phyloP scores from a whole-genome alignment of 2,113 vertebrate species.

The Prunella himalayana region DNA sequence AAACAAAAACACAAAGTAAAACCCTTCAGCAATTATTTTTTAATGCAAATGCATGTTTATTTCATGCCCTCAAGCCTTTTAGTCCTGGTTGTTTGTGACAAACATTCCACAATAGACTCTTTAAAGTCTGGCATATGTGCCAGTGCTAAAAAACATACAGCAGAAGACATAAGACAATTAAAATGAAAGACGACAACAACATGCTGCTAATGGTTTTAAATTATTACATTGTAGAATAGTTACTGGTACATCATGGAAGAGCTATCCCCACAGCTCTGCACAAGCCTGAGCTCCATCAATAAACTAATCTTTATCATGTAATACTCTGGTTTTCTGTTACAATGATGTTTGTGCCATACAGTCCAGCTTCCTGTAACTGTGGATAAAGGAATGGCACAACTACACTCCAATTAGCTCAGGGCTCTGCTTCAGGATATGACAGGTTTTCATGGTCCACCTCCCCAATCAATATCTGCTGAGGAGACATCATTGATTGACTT shows the following conservation, averaged over 20 bases:
- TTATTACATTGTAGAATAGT: slow-evolving; percentile 60
- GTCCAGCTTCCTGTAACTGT: background rate
- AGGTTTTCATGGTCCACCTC: background rate
- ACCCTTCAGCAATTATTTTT: slow-evolving; percentile 50
- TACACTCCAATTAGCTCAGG: background rate
- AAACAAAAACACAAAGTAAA: background rate
- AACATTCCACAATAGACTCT: slow-evolving; percentile 60
- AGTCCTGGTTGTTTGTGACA: slow-evolving; percentile 58
- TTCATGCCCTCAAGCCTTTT: slow-evolving; percentile 62
- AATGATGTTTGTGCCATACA: accelerated
- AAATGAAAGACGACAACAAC: slow-evolving; percentile 59
- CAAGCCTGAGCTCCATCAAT: slow-evolving; percentile 20
- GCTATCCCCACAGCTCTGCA: slow-evolving; percentile 23
- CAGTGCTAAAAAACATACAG: slow-evolving; percentile 6
- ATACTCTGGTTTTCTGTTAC: background rate
- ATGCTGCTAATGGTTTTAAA: slow-evolving; percentile 53
- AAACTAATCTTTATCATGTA: slow-evolving; percentile 36
- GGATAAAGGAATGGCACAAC: background rate
- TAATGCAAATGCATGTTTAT: slow-evolving; percentile 65
- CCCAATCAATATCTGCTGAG: background rate
- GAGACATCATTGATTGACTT: background rate
- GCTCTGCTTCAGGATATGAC: background rate
- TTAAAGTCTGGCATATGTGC: slow-evolving; percentile 61
- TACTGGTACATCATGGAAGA: slow-evolving; percentile 43
- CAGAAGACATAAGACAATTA: slow-evolving; percentile 23